These are phyloP conservation scores for Thryonomys swinderianus DNA, from an alignment of 2,113 vertebrate species.

Conservation along the genomic window DNA sequence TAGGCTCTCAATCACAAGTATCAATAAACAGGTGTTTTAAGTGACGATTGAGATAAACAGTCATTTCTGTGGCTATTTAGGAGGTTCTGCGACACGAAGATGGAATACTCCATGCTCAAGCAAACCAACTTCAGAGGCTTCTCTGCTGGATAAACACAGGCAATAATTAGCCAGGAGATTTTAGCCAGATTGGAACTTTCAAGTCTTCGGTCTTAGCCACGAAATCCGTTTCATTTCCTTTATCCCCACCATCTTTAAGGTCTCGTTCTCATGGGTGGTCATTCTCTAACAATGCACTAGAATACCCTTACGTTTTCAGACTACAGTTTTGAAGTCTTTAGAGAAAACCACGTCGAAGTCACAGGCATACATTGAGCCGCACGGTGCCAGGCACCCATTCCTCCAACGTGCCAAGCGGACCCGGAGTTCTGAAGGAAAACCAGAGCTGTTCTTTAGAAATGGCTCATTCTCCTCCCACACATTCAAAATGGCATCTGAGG, in stretches of 20 bases:
- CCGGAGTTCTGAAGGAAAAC: background rate
- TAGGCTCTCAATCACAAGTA: constrained; percentile 68
- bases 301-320: background rate
- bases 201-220: background rate
- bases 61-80: constrained; percentile 63
- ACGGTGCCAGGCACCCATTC: background rate
- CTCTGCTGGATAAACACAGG: background rate
- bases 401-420: background rate
- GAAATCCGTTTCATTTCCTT: constrained; percentile 35
- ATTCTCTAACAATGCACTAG: background rate
- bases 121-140: constrained; percentile 3
- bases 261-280: background rate
- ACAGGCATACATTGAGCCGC: fast-evolving
- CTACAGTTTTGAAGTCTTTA: background rate
- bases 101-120: constrained; percentile 20
- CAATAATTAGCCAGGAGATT: constrained; percentile 64
- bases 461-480: background rate
- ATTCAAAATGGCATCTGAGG: constrained; percentile 3
- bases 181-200: background rate
- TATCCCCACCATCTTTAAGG: background rate
- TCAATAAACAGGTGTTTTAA: constrained; percentile 71
- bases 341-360: background rate
- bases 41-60: constrained; percentile 70
- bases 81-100: constrained; percentile 68
- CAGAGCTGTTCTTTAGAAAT: background rate